phyloP scores from a whole-genome alignment of 2,888 invertebrate species.

The Agrotis segetum region DNA sequence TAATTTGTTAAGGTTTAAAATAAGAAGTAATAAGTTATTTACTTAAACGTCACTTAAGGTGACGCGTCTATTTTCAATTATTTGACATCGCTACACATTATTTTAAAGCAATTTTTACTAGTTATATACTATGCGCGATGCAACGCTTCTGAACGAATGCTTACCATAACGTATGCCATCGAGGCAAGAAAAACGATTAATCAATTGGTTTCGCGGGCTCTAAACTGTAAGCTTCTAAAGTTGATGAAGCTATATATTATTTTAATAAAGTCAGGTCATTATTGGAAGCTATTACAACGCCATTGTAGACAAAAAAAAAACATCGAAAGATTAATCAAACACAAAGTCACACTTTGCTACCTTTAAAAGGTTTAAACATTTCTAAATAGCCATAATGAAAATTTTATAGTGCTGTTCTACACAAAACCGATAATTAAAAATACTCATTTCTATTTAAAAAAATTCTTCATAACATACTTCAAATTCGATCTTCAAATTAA shows the following conservation, averaged over 20 bases:
- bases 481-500: conserved; percentile 42
- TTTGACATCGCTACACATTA: background rate
- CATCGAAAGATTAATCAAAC: conserved; percentile 19
- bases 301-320: conserved; percentile 3
- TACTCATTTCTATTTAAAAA: conserved; percentile 31
- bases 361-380: conserved; percentile 9
- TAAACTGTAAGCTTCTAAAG: conserved; percentile 9
- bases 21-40: too few species aligned
- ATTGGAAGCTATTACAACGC: conserved; percentile 7
- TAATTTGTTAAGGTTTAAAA: too few species aligned
- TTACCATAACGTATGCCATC: background rate
- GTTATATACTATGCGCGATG: background rate
- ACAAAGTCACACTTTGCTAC: conserved; percentile 19
- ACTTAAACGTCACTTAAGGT: background rate
- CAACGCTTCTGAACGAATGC: background rate
- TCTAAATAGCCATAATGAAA: conserved; percentile 23
- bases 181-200: conserved; percentile 14
- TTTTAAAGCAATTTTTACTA: background rate
- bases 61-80: background rate
- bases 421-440: conserved; percentile 56
- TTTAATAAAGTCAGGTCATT: background rate
- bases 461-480: conserved; percentile 42
- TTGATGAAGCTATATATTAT: conserved; percentile 46
- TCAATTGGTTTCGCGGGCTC: conserved; percentile 18
- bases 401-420: conserved; percentile 25